Evolutionary conservation across 2,113 vertebrate species (phyloP), one percentile per base, ranked within the genome.

Genomic region (Corythoichthys intestinalis): DNA sequence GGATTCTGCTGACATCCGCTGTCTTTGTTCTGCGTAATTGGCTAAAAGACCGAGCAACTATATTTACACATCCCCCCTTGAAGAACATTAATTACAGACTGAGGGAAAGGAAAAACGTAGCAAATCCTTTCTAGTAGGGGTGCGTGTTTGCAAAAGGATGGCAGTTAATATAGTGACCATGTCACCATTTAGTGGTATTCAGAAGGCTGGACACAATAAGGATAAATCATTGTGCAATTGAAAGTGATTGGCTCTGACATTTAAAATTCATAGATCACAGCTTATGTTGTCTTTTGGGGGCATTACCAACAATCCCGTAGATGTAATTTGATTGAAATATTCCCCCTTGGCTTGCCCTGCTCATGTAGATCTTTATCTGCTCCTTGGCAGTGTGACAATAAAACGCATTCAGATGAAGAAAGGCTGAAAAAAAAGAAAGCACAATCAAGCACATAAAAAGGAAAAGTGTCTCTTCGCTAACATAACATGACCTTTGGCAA

Each of bases 21-120:
- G 66, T 89, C 89, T 89, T 87, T 88, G 87, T 87, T 87, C 87
- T 83, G 83, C 65, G 76, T 90, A 90, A 88, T 90, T 89, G 89
- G 86, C 86, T 88, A 88, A 88, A 89, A 89, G 86, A 89, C 85
- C 67, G 84, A 87, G 87, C 85, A 86, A 86, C 87, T 87, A 88
- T 88, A 89, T 90, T 89, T 88, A 87, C 86, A 86, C 86, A 83
- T 83, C 80, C 86, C 82, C 85, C 48, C 61, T 41, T 3, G 28
- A 88, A 89, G 86, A 90, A 88, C 87, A 89, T 89, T 88, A 88
- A 89, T 90, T 90, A 89, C 86, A 83, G 82, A 73, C 73, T 62
- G 78, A 81, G 82, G 70, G 69, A 73, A 66, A 63, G 73, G 77
- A 82, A 73, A 79, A 83, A 81, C 65, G 77, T 39, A 81, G 80